phyloP scores from a whole-genome alignment of 2,888 invertebrate genomes.

The Incurvaria masculella region DNA sequence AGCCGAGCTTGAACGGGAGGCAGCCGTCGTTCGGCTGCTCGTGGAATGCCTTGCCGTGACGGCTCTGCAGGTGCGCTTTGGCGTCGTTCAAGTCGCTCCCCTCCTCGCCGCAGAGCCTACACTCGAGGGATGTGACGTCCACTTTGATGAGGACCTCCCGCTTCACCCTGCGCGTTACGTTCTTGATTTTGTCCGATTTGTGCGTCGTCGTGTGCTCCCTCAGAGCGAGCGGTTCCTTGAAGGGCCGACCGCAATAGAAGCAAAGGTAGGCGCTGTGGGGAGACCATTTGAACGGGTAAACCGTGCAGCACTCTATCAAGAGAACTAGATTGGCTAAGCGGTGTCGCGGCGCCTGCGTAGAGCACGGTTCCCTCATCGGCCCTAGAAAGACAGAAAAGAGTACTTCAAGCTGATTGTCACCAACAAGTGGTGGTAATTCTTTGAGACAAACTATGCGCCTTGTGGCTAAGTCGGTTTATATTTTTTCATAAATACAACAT shows the following conservation, averaged over 20 bases:
- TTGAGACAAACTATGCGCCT: too few species aligned
- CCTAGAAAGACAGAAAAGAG: too few species aligned
- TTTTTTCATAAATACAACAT: too few species aligned
- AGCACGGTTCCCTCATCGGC: too few species aligned
- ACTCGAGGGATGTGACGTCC: neutral
- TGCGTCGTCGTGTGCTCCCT: neutral
- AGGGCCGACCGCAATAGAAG: slow-evolving; percentile 1
- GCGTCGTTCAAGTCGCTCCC: neutral
- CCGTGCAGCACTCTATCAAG: too few species aligned
- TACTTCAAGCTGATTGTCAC: too few species aligned
- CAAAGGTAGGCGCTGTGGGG: neutral
- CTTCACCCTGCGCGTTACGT: neutral
- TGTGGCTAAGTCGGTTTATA: too few species aligned
- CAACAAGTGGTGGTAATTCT: too few species aligned
- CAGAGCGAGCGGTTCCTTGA: neutral
- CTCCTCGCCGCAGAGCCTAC: neutral
- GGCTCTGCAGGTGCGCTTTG: neutral
- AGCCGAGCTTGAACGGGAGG: neutral
- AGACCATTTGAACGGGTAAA: neutral
- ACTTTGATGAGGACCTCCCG: neutral
- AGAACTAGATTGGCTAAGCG: too few species aligned
- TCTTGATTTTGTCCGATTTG: neutral
- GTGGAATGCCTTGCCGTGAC: neutral
- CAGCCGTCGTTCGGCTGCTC: neutral
- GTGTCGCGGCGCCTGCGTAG: too few species aligned